Evolutionary conservation across 2,888 invertebrate species (phyloP).

Genomic region (Hydriomena furcata): DNA sequence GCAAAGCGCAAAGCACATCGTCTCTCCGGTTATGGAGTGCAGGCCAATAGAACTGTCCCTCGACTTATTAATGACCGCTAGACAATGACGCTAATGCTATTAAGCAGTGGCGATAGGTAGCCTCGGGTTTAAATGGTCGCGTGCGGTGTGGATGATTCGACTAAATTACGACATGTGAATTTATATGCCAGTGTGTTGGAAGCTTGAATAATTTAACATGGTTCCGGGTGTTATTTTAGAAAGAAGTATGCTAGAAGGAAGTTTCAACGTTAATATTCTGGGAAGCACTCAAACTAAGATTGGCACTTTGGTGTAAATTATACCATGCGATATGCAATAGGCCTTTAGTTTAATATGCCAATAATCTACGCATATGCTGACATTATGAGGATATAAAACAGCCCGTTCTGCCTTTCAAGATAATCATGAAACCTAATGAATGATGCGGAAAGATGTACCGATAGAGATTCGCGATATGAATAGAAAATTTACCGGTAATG

Average conservation of each 20-base stretch:
- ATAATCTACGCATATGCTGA: slow-evolving; percentile 11
- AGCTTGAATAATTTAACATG: slow-evolving; percentile 15
- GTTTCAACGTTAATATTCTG: slow-evolving; percentile 3
- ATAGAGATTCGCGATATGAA: slow-evolving; percentile 20
- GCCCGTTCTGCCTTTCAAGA: slow-evolving; percentile 12
- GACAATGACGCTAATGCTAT: slow-evolving; percentile 79
- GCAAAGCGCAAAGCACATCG: slow-evolving; percentile 45
- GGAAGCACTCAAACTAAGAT: slow-evolving; percentile 14
- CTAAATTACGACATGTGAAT: slow-evolving; percentile 31
- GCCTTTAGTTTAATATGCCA: slow-evolving; percentile 15
- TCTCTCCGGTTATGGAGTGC: slow-evolving; percentile 64
- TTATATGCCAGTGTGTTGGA: slow-evolving; percentile 22
- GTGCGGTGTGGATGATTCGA: slow-evolving; percentile 38
- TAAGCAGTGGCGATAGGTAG: slow-evolving; percentile 65
- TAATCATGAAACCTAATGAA: slow-evolving; percentile 21
- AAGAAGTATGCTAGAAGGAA: neutral
- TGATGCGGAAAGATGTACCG: slow-evolving; percentile 18
- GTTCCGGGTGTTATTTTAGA: slow-evolving; percentile 1
- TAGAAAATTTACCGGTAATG: slow-evolving; percentile 20
- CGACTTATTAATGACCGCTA: slow-evolving; percentile 73
- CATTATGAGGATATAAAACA: slow-evolving; percentile 19
- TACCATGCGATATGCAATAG: slow-evolving; percentile 17
- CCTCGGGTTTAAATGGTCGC: slow-evolving; percentile 56
- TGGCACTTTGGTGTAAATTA: slow-evolving; percentile 3
- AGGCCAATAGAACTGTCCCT: slow-evolving; percentile 73